A percentile compares a stretch with the other conserved stretches of the same genome.
These are phyloP conservation scores for Chamaetylas fuelleborni DNA, from an alignment of 2,113 vertebrate genomes.

Conservation along the genomic window DNA sequence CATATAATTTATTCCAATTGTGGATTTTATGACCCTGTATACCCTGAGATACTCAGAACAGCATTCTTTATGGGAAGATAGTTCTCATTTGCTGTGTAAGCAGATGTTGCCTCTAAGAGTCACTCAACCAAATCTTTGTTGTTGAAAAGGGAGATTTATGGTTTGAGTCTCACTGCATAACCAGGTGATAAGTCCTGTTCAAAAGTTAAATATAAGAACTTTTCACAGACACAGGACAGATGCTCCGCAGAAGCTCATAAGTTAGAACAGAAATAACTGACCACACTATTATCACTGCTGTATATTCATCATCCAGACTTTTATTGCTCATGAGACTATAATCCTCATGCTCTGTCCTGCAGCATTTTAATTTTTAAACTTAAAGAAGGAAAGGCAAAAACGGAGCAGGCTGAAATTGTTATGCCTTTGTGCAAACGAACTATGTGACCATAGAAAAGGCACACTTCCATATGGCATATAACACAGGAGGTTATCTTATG, in stretches of 20 bases:
- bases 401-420: neutral
- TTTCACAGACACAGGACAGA: neutral
- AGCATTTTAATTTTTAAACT: neutral
- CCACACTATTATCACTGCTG: neutral
- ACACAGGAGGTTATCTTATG: neutral
- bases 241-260: neutral
- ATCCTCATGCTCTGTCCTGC: neutral
- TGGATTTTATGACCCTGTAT: neutral
- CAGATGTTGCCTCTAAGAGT: constrained; percentile 17
- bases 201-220: constrained; percentile 28
- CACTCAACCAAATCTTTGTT: constrained; percentile 24
- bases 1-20: neutral
- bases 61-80: neutral
- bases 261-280: constrained; percentile 16
- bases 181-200: constrained; percentile 10
- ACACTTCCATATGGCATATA: neutral
- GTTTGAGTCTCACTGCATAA: neutral
- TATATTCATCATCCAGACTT: neutral
- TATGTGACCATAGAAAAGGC: neutral
- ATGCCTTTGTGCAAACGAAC: neutral
- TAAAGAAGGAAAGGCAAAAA: neutral
- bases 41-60: neutral
- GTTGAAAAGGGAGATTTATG: constrained; percentile 36
- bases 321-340: neutral
- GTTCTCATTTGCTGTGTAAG: constrained; percentile 30